Conservation (phyloP, 2,113 vertebrate species). For the Vireo altiloquus region DNA sequence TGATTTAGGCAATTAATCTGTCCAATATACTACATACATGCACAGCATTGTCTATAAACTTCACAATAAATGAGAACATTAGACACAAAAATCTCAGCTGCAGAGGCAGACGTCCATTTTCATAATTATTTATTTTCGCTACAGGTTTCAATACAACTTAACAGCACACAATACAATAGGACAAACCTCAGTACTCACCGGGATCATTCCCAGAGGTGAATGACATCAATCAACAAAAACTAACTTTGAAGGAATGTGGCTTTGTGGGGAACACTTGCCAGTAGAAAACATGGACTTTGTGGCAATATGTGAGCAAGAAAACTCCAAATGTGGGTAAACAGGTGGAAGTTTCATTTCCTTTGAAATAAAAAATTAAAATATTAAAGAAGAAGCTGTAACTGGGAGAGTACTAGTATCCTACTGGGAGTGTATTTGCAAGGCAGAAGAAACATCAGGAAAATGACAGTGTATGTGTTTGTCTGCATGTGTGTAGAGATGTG, state of each 20-base stretch:
- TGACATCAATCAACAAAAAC: not conserved
- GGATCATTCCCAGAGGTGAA: not conserved
- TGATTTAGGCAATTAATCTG: not conserved
- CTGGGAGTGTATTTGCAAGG: not conserved
- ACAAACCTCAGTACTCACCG: not conserved
- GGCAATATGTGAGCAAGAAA: not conserved
- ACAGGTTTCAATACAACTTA: not conserved
- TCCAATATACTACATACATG: not conserved
- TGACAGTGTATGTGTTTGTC: not conserved
- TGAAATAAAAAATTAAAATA: not conserved
- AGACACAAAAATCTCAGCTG: not conserved
- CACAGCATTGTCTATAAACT: not conserved
- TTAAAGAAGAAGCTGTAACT: not conserved
- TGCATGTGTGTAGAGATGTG: not conserved
- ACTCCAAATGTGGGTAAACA: not conserved
- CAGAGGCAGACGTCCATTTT: not conserved
- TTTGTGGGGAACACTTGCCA: not conserved
- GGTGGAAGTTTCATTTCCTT: not conserved
- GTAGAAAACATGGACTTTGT: not conserved
- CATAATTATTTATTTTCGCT: not conserved
- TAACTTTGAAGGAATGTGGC: not conserved
- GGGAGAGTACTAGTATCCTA: not conserved
- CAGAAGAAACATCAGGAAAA: not conserved
- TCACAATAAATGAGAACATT: not conserved
- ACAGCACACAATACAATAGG: not conserved